Evolutionary conservation across 1,140 invertebrate species (phyloP), one percentile per base, ranked within the genome.

Genomic region (Eupeodes corollae): DNA sequence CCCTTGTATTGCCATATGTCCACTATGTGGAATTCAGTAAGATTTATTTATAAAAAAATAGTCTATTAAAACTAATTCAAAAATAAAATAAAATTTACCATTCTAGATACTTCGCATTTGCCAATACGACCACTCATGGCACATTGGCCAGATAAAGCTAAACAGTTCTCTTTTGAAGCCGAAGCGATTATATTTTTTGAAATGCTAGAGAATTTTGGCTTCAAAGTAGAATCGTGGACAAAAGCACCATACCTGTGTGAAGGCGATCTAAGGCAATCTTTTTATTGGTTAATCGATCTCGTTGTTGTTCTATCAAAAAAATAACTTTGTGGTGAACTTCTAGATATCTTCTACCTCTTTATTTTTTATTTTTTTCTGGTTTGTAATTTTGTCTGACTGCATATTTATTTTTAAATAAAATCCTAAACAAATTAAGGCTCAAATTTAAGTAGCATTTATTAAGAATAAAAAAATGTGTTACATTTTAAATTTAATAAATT

Each of bases 171-270:
- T 12, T 68, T 68, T 32, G 61, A 67, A 48, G 56, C 62, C 21
- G 66, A 68, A 51, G 63, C 66, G 1, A 42, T 45, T 16, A 45
- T 52, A 14, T 68, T 68, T 41, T 60, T 68, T 50, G 52, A 67
- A 42, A 38, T 63, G 19, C 48, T 68, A 6, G 66, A 68, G 42
- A 57, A 51, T 2, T 66, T 74, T 49, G 87, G 85, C 0, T 85
- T 89, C 58, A 67, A 76, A 39, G 73, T 94, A 1, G 70, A 82
- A 15, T 70, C 73, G 2, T 94, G 90, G 84, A 84, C 85, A n/a
- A 78, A 84, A 66, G 69, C 93, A 13, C 91, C 91, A 9, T 95
- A 95, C 69, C 68, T 95, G 12, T 95, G 90, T 70, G 90, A 95
- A 70, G 91, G 91, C 2, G 89, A 95, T 63, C 63, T 93, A 1